These are phyloP conservation scores for Syrrhaptes paradoxus DNA, from an alignment of 2,113 vertebrate genomes.

Conservation along the genomic window DNA sequence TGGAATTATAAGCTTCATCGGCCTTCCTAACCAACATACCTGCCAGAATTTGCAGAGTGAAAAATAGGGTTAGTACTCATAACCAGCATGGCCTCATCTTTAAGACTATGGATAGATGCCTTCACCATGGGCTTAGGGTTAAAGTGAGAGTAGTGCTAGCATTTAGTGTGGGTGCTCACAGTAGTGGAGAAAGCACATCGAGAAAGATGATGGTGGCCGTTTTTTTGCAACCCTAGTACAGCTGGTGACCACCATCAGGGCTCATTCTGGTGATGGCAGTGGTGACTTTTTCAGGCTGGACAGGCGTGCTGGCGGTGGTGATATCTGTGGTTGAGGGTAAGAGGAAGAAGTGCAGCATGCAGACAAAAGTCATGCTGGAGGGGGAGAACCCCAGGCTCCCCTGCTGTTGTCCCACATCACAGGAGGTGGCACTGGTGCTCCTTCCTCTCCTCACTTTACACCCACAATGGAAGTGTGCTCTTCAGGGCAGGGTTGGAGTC, in stretches of 20 bases:
- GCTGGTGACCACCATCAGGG: neutral
- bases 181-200: accelerated
- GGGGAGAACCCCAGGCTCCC: neutral
- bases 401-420: neutral
- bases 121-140: neutral
- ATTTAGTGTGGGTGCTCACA: neutral
- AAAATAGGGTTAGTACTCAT: neutral
- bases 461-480: neutral
- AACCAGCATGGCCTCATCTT: neutral
- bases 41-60: neutral
- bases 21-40: neutral
- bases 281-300: neutral
- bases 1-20: neutral
- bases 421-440: neutral
- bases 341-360: neutral
- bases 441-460: neutral
- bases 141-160: neutral
- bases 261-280: neutral
- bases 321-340: neutral
- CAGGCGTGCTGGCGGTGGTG: neutral
- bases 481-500: neutral
- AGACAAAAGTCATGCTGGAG: neutral
- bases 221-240: neutral
- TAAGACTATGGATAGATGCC: neutral
- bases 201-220: neutral